A percentile compares a stretch with the other conserved stretches of the same genome.
phyloP scores from a whole-genome alignment of 2,888 invertebrate genomes.

The Trissoscelio sp. region DNA sequence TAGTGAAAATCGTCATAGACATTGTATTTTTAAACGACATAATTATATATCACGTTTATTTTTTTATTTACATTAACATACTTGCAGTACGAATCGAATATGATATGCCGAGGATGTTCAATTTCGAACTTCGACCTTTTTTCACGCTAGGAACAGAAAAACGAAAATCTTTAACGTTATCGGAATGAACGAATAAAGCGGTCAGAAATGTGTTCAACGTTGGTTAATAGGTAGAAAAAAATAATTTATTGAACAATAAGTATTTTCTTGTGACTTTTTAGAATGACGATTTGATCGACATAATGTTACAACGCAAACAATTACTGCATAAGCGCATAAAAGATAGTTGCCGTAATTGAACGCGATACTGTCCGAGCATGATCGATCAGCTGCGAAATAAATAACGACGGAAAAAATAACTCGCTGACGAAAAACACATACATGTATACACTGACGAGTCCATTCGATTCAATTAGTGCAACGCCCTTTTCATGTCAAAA shows the following conservation, averaged over 20 bases:
- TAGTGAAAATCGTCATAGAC: constrained; percentile 61
- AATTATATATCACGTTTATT: constrained; percentile 64
- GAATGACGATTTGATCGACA: constrained; percentile 61
- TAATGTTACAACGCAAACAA: constrained; percentile 51
- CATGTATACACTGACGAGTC: not conserved
- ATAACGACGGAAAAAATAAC: constrained; percentile 8
- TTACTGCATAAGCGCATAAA: constrained; percentile 35
- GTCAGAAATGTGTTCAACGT: constrained; percentile 40
- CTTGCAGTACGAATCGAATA: constrained; percentile 56
- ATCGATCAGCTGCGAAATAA: constrained; percentile 21
- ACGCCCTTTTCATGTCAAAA: constrained; percentile 44
- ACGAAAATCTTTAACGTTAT: not conserved
- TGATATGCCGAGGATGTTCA: constrained; percentile 60
- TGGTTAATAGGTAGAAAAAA: constrained; percentile 54
- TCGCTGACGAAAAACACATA: constrained; percentile 4
- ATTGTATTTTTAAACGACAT: constrained; percentile 66
- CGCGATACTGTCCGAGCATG: not conserved
- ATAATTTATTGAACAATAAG: constrained; percentile 54
- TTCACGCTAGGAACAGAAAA: constrained; percentile 9
- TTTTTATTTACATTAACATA: constrained; percentile 56
- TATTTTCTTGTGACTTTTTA: constrained; percentile 39
- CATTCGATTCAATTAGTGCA: constrained; percentile 52
- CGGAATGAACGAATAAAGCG: constrained; percentile 37
- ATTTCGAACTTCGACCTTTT: constrained; percentile 31
- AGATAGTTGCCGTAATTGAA: constrained; percentile 55